A percentile compares a stretch with the other conserved stretches of the same genome.
These are phyloP conservation scores for Acropora yongei DNA, from an alignment of 64 coral and sea anemone genomes.

Conservation along the genomic window DNA sequence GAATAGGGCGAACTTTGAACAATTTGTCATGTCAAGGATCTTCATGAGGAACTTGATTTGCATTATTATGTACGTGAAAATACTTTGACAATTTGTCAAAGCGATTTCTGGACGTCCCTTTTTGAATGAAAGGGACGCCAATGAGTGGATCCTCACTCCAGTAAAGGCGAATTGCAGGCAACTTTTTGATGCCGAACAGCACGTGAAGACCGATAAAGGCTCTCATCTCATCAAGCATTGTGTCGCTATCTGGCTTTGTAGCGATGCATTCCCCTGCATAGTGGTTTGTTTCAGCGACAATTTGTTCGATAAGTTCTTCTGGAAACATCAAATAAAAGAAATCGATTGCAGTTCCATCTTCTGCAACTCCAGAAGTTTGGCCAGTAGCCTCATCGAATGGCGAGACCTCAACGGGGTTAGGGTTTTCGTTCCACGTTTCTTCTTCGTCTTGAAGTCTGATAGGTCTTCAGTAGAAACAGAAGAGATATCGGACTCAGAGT, in stretches of 20 bases:
- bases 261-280: conserved; percentile 46
- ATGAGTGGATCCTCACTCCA: conserved; percentile 53
- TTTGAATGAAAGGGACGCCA: conserved; percentile 22
- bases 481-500: conserved; percentile 34
- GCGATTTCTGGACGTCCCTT: conserved; percentile 34
- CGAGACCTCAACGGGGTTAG: neutral
- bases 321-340: conserved; percentile 58
- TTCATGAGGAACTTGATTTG: conserved; percentile 9
- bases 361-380: conserved; percentile 4
- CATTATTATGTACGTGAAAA: conserved; percentile 50
- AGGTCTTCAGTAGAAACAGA: neutral
- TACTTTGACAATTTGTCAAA: conserved; percentile 38
- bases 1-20: conserved; percentile 56
- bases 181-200: conserved; percentile 59
- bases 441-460: no score
- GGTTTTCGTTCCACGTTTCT: no score
- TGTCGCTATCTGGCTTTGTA: conserved; percentile 1
- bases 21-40: conserved; percentile 40
- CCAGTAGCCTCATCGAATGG: neutral
- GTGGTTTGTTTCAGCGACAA: conserved; percentile 57
- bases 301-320: conserved; percentile 46
- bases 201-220: conserved; percentile 53
- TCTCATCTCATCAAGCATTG: conserved; percentile 36
- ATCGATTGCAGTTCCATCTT: conserved; percentile 45
- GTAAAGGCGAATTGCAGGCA: conserved; percentile 37